phyloP scores from a whole-genome alignment of 1,140 invertebrate species.

The Andricus grossulariae region DNA sequence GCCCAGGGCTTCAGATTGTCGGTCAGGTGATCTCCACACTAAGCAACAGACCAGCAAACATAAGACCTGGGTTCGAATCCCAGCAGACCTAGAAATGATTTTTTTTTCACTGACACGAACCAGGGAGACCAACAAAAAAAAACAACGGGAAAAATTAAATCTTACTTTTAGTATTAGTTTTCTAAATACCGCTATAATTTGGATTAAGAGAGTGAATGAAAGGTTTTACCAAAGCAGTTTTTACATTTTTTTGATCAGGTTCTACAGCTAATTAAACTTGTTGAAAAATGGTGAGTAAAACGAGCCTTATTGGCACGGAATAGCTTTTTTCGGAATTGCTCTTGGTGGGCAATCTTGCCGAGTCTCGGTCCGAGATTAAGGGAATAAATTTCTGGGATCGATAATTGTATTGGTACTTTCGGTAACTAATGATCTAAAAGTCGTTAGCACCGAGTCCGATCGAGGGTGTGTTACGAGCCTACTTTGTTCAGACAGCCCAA shows the following conservation, averaged over 20 bases:
- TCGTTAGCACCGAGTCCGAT: constrained; percentile 69
- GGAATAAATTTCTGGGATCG: constrained; percentile 72
- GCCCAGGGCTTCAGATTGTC: too few species aligned
- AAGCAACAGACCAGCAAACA: too few species aligned
- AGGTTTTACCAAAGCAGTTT: too few species aligned
- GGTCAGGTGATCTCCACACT: too few species aligned
- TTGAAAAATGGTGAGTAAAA: constrained; percentile 17
- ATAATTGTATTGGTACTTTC: constrained; percentile 77
- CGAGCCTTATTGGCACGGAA: constrained; percentile 8
- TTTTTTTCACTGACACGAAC: too few species aligned
- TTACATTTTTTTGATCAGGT: neutral
- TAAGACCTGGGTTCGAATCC: too few species aligned
- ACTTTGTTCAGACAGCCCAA: constrained; percentile 54
- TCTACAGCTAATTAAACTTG: constrained; percentile 7
- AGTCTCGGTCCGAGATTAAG: constrained; percentile 67
- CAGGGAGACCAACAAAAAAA: too few species aligned
- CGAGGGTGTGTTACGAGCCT: constrained; percentile 65
- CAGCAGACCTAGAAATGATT: too few species aligned
- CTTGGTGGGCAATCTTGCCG: constrained; percentile 47
- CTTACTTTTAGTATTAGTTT: too few species aligned
- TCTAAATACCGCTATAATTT: too few species aligned
- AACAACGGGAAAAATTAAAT: too few species aligned
- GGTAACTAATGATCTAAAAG: constrained; percentile 76
- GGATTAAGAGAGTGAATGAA: too few species aligned
- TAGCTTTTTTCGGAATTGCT: constrained; percentile 19